Base-by-base conservation (phyloP, 2,888 invertebrate genomes). In the Sepioteuthis lessoniana region DNA sequence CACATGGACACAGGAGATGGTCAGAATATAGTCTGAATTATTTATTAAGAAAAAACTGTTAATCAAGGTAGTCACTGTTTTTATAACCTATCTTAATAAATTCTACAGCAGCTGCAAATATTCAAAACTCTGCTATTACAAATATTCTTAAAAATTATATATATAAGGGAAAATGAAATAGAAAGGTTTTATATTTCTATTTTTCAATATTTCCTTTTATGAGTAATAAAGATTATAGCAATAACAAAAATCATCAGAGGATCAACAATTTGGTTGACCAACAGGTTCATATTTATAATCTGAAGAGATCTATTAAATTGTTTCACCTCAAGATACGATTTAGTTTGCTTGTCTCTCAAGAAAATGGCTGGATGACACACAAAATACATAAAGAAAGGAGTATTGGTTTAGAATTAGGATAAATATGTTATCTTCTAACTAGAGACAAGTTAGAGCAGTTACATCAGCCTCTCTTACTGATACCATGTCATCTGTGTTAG, bases 291-390 rank as follows among this genome's bases (percentile, higher is more conserved):
- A 2, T 42, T 76, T 55, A 55, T 21, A 55, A 55, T 55, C 25
- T 55, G 2, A 55, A 35, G n/a, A 10, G 35, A 19, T 35, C n/a
- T 76, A 13, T 76, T n/a, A 55, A 55, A 55, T 25, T 28, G 7
- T 55, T 55, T 55, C 25, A 5, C 25, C n/a, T n/a, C 25, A 55
- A 55, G 55, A 55, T 55, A 25, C 5, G 55, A 55, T 55, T 55
- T 55, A 55, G 55, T 55, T n/a, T 76, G 19, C 76, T n/a, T n/a
- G n/a, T 76, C 16, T 76, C 35, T 76, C 76, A 76, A 76, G 76
- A 76, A 76, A 76, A 76, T 76, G 76, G 76, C 76, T 76, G 76
- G 76, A 76, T 76, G 55, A 55, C 76, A 76, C 76, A 76, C n/a
- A 76, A 76, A 76, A 76, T 76, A n/a, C 76, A 76, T 76, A 8